Percentiles rank a stretch among this genome's conserved stretches.
Evolutionary conservation across 2,113 vertebrate genomes (phyloP).

Genomic region (Myiozetetes cayanensis): DNA sequence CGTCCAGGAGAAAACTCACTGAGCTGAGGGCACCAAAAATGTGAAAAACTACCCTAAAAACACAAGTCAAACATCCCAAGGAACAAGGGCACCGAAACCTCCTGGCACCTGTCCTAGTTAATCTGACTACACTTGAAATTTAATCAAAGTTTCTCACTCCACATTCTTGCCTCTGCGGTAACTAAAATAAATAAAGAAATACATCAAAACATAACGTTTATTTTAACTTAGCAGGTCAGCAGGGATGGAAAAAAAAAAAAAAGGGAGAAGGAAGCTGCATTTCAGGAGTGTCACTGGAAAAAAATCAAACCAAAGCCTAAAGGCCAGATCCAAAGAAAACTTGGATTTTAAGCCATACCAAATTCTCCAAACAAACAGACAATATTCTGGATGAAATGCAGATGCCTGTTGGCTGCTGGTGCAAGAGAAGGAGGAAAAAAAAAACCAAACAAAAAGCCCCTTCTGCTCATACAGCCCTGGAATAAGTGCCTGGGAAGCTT

Average conservation of each 20-base stretch:
- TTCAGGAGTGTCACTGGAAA: background rate
- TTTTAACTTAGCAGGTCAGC: background rate
- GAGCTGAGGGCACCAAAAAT: background rate
- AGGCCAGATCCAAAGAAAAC: conserved; percentile 27
- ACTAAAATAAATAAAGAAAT: conserved; percentile 26
- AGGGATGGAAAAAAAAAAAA: background rate
- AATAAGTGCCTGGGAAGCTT: background rate
- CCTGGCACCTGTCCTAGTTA: background rate
- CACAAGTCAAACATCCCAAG: background rate
- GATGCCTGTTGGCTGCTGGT: background rate
- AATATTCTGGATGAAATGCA: background rate
- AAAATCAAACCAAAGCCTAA: background rate
- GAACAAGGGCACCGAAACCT: background rate
- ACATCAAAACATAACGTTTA: background rate
- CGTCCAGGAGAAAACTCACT: fast-evolving
- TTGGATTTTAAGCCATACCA: background rate
- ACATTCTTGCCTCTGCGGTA: background rate
- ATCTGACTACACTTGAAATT: background rate
- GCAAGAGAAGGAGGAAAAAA: background rate
- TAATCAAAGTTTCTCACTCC: background rate
- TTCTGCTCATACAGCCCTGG: background rate
- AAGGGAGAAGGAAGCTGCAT: background rate
- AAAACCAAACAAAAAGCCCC: fast-evolving
- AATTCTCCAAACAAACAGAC: conserved; percentile 13
- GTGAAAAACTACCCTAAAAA: background rate